Percentiles rank a stretch among this genome's conserved stretches.
Conservation (phyloP, 2,113 vertebrate species). For the Notothenia coriiceps region DNA sequence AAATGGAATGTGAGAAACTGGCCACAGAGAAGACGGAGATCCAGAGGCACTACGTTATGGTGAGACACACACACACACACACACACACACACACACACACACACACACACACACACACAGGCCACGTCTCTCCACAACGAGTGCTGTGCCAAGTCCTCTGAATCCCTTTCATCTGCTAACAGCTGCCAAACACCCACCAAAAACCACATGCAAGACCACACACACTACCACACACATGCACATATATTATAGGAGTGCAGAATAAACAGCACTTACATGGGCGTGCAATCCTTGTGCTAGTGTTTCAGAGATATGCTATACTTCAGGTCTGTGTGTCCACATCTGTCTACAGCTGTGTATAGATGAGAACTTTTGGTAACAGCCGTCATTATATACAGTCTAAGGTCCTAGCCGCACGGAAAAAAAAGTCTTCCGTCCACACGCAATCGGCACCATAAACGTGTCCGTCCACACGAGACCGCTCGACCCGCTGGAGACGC, state of each 20-base stretch:
- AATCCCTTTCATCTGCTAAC: slow-evolving; percentile 79
- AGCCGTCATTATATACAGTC: neutral
- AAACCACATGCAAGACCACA: slow-evolving; percentile 64
- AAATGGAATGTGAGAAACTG: slow-evolving; percentile 95
- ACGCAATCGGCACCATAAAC: no score
- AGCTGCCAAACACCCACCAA: slow-evolving; percentile 76
- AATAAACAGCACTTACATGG: slow-evolving; percentile 65
- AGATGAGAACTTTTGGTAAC: neutral
- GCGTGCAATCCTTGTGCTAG: slow-evolving; percentile 38
- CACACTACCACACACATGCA: slow-evolving; percentile 47
- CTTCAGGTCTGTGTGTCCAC: neutral
- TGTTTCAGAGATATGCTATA: neutral
- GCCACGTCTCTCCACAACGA: slow-evolving; percentile 52
- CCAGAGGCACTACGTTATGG: slow-evolving; percentile 96
- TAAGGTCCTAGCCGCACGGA: no score
- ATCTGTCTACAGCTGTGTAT: neutral
- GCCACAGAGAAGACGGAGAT: slow-evolving; percentile 95
- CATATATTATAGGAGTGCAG: slow-evolving; percentile 44
- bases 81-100: slow-evolving; percentile 14
- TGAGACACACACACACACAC: slow-evolving; percentile 78
- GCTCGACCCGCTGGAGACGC: no score
- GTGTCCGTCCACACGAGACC: no score
- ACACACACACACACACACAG: slow-evolving; percentile 22
- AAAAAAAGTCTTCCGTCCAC: no score
- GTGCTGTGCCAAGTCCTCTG: slow-evolving; percentile 62